A percentile compares a stretch with the other conserved stretches of the same genome.
Evolutionary conservation across 2,888 invertebrate genomes (phyloP).

Genomic region (Hanleya hanleyi): DNA sequence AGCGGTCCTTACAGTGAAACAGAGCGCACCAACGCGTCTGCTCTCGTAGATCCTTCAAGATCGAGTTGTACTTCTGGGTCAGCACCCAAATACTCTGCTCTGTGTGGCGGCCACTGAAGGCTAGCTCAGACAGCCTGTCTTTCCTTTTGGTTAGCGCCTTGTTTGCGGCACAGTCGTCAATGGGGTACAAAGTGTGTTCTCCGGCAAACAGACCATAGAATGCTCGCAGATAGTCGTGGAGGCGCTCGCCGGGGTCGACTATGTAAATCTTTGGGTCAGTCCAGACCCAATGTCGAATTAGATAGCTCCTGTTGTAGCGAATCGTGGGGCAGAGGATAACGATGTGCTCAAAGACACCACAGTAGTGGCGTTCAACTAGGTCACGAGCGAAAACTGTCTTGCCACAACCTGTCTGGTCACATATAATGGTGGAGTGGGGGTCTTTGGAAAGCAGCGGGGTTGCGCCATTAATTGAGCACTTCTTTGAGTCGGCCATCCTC

Average conservation of each 20-base stretch:
- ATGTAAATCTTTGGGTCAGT: background rate
- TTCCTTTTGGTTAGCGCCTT: too few relatives aligned
- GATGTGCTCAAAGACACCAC: slow-evolving; percentile 23
- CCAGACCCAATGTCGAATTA: background rate
- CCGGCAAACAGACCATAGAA: background rate
- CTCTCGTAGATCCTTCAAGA: background rate
- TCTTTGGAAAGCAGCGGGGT: background rate
- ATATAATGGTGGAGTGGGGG: slow-evolving; percentile 18
- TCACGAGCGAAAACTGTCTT: slow-evolving; percentile 27
- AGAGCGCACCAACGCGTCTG: background rate
- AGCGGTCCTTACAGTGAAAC: background rate
- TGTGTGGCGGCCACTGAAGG: slow-evolving; percentile 12
- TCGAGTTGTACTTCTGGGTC: background rate
- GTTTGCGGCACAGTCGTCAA: slow-evolving; percentile 3
- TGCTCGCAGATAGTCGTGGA: background rate
- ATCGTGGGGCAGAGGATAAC: slow-evolving; percentile 20
- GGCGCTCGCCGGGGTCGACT: background rate
- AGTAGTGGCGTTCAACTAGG: slow-evolving; percentile 16
- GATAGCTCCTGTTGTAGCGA: slow-evolving; percentile 16
- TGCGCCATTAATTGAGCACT: slow-evolving; percentile 11
- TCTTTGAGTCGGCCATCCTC: slow-evolving; percentile 17
- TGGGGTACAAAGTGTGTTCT: background rate
- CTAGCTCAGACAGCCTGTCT: slow-evolving; percentile 14
- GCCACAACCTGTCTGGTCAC: slow-evolving; percentile 25
- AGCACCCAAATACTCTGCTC: slow-evolving; percentile 14